Base-by-base conservation (phyloP, 2,113 vertebrate species). In the Xyliphius kryptos region DNA sequence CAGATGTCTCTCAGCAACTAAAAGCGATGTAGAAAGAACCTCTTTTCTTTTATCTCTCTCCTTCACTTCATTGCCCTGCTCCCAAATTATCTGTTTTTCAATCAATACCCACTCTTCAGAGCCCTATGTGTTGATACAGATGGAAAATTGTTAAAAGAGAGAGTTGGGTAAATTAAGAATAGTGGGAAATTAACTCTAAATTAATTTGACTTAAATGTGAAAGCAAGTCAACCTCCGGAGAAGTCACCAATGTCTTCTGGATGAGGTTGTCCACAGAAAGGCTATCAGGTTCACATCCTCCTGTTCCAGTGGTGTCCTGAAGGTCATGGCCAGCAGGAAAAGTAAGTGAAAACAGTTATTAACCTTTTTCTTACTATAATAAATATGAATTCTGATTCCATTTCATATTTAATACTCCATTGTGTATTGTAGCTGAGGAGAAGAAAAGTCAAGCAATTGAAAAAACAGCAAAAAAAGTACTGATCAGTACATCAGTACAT, bases 21-120 rank as follows among this genome's bases (percentile, higher is more conserved):
- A 81, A 67, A 78, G 82, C 26, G 71, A 62, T 22, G 69, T 56
- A 44, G 70, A 72, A 48, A 76, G 56, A 58, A 55, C 51, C 67
- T 56, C 63, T 69, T 76, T 80, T 69, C 76, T 81, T 73, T 77
- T 76, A 61, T 85, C 82, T 70, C 82, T 81, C 69, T 70, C 72
- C 68, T 79, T 86, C 78, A 78, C 82, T 67, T 82, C 82, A 80
- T 87, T 81, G 26, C 90, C 87, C 85, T 89, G 87, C 80, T 91
- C 89, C 87, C 86, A 90, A 86, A 81, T 76, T 78, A 86, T 86
- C 84, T 89, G 83, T 88, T 90, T 96, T 83, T 98, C 94, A 93
- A 98, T 90, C 87, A 98, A 92, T 88, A 98, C 96, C 95, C 94
- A 96, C 77, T 97, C 92, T 87, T 97, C 95, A 79, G 92, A 96